These are phyloP conservation scores for Heptranchias perlo DNA, from an alignment of 2,113 vertebrate genomes.

Conservation along the genomic window DNA sequence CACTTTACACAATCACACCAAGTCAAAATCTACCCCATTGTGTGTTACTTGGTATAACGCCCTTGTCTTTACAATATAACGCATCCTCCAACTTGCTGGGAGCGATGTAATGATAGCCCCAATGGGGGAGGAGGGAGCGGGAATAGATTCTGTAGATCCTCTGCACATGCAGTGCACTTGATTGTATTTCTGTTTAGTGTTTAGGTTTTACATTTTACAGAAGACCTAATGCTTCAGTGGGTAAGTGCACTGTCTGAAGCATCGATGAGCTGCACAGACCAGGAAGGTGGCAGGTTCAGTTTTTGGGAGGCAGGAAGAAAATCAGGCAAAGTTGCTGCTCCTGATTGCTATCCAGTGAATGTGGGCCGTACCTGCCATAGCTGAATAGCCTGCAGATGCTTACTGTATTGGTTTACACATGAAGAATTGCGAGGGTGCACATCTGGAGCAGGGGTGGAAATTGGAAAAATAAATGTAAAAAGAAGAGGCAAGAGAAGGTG, in stretches of 20 bases:
- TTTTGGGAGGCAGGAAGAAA: neutral
- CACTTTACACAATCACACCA: neutral
- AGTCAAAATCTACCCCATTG: neutral
- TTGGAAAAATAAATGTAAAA: neutral
- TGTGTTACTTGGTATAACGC: neutral
- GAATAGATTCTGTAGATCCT: neutral
- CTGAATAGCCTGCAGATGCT: neutral
- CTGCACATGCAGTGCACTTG: neutral
- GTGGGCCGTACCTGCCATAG: neutral
- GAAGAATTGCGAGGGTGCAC: neutral
- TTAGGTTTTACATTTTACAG: neutral
- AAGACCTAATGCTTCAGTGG: neutral
- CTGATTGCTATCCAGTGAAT: neutral
- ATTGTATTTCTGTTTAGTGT: neutral
- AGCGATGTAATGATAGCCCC: neutral
- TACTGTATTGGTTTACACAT: neutral
- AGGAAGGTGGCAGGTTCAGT: neutral
- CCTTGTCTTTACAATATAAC: neutral
- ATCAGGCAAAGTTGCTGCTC: neutral
- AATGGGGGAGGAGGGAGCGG: neutral
- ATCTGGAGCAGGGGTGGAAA: neutral
- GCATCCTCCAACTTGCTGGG: neutral
- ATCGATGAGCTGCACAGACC: neutral
- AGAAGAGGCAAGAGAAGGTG: neutral
- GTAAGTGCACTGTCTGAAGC: neutral